Conservation (phyloP, 64 coral and sea anemone species). For the Montipora foliosa region DNA sequence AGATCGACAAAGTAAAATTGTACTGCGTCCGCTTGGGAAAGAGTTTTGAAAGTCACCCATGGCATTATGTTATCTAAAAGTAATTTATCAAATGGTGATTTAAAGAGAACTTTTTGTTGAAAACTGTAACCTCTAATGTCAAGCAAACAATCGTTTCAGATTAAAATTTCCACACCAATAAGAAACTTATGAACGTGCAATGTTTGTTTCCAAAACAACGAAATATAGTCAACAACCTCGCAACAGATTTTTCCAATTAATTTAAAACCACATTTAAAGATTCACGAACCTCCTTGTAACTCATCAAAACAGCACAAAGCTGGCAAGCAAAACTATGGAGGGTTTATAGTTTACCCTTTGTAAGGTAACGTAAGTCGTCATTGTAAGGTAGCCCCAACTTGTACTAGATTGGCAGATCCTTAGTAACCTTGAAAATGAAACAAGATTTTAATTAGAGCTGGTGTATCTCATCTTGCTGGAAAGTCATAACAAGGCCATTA, state of each 20-base stretch:
- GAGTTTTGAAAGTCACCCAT: background rate
- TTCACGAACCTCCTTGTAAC: slow-evolving; percentile 2
- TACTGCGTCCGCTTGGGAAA: slow-evolving; percentile 2
- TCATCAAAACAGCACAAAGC: background rate
- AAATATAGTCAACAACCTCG: slow-evolving; percentile 8
- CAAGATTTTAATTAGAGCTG: slow-evolving; percentile 8
- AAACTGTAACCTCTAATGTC: background rate
- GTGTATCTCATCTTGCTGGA: slow-evolving; percentile 9
- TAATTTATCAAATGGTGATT: slow-evolving; percentile 6
- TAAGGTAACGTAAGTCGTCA: background rate
- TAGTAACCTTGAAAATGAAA: slow-evolving; percentile 17
- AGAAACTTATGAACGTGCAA: slow-evolving; percentile 11
- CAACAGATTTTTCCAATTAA: slow-evolving; percentile 11
- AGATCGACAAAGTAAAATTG: background rate
- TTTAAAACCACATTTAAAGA: slow-evolving; percentile 13
- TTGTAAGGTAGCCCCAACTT: slow-evolving; percentile 6
- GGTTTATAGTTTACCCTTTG: slow-evolving; percentile 15
- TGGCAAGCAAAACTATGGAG: slow-evolving; percentile 11
- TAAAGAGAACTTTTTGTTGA: background rate
- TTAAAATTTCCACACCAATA: background rate
- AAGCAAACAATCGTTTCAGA: background rate
- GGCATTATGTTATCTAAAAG: background rate
- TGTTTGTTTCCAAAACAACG: slow-evolving; percentile 16
- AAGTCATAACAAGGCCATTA: background rate
- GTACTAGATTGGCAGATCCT: slow-evolving; percentile 10